Evolutionary conservation across 2,797 vertebrate species (phyloP).

Genomic region (Sebastes taczanowskii): DNA sequence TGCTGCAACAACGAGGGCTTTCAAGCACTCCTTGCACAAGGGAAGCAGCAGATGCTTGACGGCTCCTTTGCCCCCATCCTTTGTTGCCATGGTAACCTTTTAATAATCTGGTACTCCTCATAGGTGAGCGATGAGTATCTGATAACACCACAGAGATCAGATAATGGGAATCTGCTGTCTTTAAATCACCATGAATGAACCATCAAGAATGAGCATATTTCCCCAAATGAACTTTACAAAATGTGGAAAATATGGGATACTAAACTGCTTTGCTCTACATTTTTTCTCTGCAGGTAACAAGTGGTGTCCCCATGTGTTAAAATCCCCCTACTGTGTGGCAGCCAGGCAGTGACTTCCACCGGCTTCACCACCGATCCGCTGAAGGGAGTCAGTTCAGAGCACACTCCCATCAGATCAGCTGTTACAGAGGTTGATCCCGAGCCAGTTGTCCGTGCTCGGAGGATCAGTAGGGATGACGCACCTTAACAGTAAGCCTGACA

Average conservation of each 20-base stretch:
- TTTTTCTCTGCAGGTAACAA: background rate
- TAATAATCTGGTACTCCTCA: background rate
- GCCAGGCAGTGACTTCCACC: background rate
- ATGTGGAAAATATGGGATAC: background rate
- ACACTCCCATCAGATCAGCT: background rate
- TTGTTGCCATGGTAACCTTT: constrained; percentile 44
- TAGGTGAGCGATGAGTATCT: constrained; percentile 14
- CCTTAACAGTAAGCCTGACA: constrained; percentile 39
- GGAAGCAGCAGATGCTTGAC: background rate
- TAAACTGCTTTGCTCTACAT: background rate
- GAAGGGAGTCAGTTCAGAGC: constrained; percentile 2
- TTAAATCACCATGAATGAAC: background rate
- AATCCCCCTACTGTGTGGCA: background rate
- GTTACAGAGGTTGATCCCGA: constrained; percentile 35
- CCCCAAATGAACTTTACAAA: background rate
- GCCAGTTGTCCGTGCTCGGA: background rate
- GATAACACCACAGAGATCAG: background rate
- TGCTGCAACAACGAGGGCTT: constrained; percentile 2
- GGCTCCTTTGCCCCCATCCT: background rate
- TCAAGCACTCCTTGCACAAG: constrained; percentile 3
- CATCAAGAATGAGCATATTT: background rate
- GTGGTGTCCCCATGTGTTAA: background rate
- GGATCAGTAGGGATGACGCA: constrained; percentile 52
- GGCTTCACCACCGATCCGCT: background rate
- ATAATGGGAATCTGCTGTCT: background rate